Conservation (phyloP, 2,113 vertebrate genomes). For the Pelmatolapia mariae region DNA sequence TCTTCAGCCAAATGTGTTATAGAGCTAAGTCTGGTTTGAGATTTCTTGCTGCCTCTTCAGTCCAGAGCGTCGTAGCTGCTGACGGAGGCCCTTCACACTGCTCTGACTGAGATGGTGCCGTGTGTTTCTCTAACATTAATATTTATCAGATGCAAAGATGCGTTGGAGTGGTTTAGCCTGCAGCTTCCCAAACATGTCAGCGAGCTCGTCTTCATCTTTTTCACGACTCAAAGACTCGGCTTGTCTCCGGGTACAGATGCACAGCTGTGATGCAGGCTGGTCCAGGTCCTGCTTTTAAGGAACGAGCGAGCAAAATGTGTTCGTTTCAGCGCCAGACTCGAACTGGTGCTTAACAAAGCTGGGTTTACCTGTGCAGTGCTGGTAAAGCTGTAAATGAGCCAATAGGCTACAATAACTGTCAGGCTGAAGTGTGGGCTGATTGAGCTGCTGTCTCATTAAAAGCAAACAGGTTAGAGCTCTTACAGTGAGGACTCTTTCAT, state of each 20-base stretch:
- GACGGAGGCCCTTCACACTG: not conserved
- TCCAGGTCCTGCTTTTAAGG: not conserved
- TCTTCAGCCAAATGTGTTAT: not conserved
- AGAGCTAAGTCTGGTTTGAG: not conserved
- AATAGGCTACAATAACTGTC: not conserved
- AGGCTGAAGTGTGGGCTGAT: not conserved
- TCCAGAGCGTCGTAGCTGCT: not conserved
- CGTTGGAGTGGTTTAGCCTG: not conserved
- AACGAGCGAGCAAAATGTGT: not conserved
- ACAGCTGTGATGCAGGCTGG: not conserved
- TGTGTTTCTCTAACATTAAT: not conserved
- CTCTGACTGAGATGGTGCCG: not conserved
- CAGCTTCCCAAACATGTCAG: not conserved
- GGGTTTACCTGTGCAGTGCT: not conserved
- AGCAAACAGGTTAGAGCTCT: not conserved
- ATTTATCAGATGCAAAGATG: not conserved
- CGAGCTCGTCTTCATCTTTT: not conserved
- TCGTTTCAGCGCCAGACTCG: accelerated
- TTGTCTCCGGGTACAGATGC: not conserved
- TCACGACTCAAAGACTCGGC: not conserved
- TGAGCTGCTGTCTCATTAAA: not conserved
- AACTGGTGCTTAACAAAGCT: accelerated
- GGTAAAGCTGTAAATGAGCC: not conserved
- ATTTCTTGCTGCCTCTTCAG: not conserved
- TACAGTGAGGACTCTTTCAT: not conserved